Evolutionary conservation across 2,113 vertebrate genomes (phyloP), one percentile per base, ranked within the genome.

Genomic region (Sebastes fasciatus): DNA sequence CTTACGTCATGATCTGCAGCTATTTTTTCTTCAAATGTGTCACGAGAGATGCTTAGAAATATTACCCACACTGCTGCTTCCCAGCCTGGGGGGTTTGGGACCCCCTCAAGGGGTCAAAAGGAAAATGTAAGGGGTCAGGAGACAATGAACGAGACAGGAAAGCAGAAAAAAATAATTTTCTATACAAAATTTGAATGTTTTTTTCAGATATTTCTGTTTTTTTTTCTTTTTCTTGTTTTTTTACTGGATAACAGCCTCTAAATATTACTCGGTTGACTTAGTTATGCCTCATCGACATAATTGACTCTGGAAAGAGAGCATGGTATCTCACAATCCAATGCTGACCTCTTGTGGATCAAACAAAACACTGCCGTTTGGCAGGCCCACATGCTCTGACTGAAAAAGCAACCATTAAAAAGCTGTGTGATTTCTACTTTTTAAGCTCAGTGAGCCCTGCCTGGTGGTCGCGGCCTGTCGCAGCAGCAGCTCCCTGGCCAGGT

Each of bases 401-500:
- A 17, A 26, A 61, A 65, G 26, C 3, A 1, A 23, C 46, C 63
- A 2, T 66, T 48, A 42, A 62, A 74, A 61, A n/a, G 0, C 34
- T 4, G 34, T 34, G 42, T 54, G 13, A 73, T 8, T 48, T 12
- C 16, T 14, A 23, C 34, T 64, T 80, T 73, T 13, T 7, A 34
- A 45, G 64, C 46, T 61, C 7, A 21, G 5, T 1, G 60, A 40
- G 8, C n/a, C 40, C 46, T 71, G 78, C 1, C 26, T 58, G 54
- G 66, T 26, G 65, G 61, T 23, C 1, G 43, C 66, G 46, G 81
- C 73, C 86, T 90, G 90, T 43, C 79, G 67, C 67, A 89, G 85
- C 60, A 95, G 88, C 70, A 95, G 87, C 84, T 96, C 92, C 71
- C 95, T 88, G 17, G 94, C 94, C 54, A 98, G 95, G 79, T 97